Conservation (phyloP, 2,888 invertebrate species). For the Drosophila algonquin region DNA sequence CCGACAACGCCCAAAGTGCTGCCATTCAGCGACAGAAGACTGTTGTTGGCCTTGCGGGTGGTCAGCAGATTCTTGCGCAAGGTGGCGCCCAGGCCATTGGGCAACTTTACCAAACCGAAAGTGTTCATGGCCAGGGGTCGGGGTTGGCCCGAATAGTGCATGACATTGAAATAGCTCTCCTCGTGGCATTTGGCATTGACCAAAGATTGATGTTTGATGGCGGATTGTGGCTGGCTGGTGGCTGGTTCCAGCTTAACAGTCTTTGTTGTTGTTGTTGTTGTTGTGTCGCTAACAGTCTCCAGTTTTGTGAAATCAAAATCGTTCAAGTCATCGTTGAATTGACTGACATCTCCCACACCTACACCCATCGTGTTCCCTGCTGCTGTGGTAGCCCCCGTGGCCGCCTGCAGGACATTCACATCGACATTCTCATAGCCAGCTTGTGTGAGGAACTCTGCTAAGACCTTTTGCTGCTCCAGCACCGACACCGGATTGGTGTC, state of each 20-base stretch:
- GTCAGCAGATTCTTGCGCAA: slow-evolving; percentile 80
- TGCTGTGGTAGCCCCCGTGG: slow-evolving; percentile 7
- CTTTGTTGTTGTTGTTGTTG: slow-evolving; percentile 47
- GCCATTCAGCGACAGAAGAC: slow-evolving; percentile 70
- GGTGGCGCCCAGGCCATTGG: slow-evolving; percentile 72
- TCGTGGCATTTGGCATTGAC: slow-evolving; percentile 74
- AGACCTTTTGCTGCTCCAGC: slow-evolving; percentile 79
- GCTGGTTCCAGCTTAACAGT: slow-evolving; percentile 73
- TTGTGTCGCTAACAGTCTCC: slow-evolving; percentile 73
- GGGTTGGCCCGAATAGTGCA: slow-evolving; percentile 73
- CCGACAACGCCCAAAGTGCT: slow-evolving; percentile 73
- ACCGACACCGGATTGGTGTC: slow-evolving; percentile 74
- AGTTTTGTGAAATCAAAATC: slow-evolving; percentile 75
- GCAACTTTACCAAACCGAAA: slow-evolving; percentile 79
- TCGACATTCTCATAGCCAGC: slow-evolving; percentile 74
- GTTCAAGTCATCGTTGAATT: slow-evolving; percentile 56
- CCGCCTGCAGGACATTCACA: slow-evolving; percentile 60
- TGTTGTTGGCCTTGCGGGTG: slow-evolving; percentile 81
- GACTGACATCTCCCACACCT: slow-evolving; percentile 23
- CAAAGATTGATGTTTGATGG: slow-evolving; percentile 54
- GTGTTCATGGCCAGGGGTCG: slow-evolving; percentile 79
- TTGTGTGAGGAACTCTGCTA: slow-evolving; percentile 79
- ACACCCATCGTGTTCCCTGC: slow-evolving; percentile 8
- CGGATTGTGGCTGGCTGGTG: slow-evolving; percentile 25
- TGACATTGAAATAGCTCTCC: slow-evolving; percentile 76